Conservation (phyloP, 2,888 invertebrate species). For the Phymatocera aterrima region DNA sequence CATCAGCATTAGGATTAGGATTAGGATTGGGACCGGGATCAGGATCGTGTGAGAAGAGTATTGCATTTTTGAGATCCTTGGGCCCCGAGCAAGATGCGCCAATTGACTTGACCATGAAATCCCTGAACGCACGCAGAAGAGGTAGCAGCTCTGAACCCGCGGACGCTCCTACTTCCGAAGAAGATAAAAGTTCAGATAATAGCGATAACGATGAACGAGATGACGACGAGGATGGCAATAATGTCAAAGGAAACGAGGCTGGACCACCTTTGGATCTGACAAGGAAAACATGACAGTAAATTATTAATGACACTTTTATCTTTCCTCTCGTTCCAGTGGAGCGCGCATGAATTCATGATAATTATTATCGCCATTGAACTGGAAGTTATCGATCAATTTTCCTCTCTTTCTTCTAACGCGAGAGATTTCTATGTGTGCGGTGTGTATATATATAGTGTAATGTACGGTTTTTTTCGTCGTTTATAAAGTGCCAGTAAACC, state of each 20-base stretch:
- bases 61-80: constrained; percentile 69
- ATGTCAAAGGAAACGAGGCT: constrained; percentile 57
- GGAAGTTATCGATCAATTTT: background rate
- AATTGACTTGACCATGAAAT: constrained; percentile 87
- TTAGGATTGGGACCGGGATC: too few species aligned
- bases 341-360: background rate
- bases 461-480: too few species aligned
- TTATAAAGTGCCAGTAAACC: constrained; percentile 44
- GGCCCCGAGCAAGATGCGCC: constrained; percentile 83
- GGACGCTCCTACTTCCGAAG: constrained; percentile 44
- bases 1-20: too few species aligned
- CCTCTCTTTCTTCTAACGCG: too few species aligned
- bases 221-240: constrained; percentile 58
- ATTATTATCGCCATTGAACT: background rate
- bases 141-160: constrained; percentile 43
- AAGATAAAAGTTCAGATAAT: constrained; percentile 58
- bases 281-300: constrained; percentile 66
- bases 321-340: too few species aligned
- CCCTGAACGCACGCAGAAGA: too few species aligned
- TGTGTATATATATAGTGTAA: background rate
- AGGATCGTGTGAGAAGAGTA: constrained; percentile 61
- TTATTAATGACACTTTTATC: background rate
- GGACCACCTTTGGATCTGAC: constrained; percentile 70
- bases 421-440: too few species aligned
- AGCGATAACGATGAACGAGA: too few species aligned